phyloP scores from a whole-genome alignment of 1,140 invertebrate species.

The Aphaenogaster floridana region DNA sequence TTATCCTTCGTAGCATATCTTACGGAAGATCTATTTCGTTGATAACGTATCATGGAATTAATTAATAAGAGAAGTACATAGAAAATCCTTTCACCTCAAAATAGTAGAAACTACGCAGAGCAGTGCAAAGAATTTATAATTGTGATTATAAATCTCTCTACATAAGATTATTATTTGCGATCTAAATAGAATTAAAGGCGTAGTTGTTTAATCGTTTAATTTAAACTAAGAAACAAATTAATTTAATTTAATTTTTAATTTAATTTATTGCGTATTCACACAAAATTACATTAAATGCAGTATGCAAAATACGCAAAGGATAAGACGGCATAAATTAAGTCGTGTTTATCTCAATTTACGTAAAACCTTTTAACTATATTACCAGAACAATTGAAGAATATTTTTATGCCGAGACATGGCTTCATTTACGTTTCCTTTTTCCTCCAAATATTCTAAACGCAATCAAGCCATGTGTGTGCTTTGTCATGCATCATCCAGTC shows the following conservation, averaged over 20 bases:
- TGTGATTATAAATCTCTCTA: not conserved
- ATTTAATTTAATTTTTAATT: too few relatives aligned
- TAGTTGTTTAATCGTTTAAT: not conserved
- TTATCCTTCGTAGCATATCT: not conserved
- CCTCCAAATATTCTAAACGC: not conserved
- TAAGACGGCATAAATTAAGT: not conserved
- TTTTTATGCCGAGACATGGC: not conserved
- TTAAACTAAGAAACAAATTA: not conserved
- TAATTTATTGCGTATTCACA: too few relatives aligned
- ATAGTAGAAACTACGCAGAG: not conserved
- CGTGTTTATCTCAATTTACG: not conserved
- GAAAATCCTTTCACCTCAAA: not conserved
- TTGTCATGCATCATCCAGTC: too few relatives aligned
- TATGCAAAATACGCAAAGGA: too few relatives aligned
- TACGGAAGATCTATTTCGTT: not conserved
- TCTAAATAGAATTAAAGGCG: not conserved
- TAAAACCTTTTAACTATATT: not conserved
- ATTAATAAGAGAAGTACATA: not conserved
- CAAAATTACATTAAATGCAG: too few relatives aligned
- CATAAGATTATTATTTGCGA: not conserved
- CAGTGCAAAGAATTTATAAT: not conserved
- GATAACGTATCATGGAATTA: constrained; percentile 1
- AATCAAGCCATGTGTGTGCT: not conserved
- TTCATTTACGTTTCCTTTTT: not conserved
- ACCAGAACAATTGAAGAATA: not conserved